Evolutionary conservation across 2,113 vertebrate species (phyloP).

Genomic region (Fregata magnificens): DNA sequence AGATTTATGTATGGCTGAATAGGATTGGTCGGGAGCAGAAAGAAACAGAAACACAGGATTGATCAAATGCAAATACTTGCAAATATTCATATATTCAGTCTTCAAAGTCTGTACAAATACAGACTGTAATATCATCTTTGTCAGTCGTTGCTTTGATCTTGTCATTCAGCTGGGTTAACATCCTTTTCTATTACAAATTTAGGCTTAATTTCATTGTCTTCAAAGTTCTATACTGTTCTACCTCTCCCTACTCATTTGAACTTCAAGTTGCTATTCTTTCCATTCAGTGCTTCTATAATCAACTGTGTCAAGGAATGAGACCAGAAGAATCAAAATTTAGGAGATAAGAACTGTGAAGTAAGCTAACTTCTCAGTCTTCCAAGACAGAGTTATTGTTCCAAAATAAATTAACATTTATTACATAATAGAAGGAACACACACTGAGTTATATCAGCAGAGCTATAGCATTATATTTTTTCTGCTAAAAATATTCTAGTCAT

Average conservation of each 20-base stretch:
- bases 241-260: slow-evolving; percentile 34
- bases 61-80: slow-evolving; percentile 63
- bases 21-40: slow-evolving; percentile 32
- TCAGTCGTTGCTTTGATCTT: slow-evolving; percentile 60
- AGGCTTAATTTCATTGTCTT: slow-evolving; percentile 59
- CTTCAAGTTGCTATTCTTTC: slow-evolving; percentile 6
- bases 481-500: neutral
- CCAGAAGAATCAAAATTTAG: slow-evolving; percentile 1
- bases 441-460: neutral
- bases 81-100: slow-evolving; percentile 63
- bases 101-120: slow-evolving; percentile 60
- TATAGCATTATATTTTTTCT: neutral
- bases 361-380: slow-evolving; percentile 1
- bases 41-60: neutral
- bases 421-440: neutral
- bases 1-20: neutral
- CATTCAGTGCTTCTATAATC: slow-evolving; percentile 25
- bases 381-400: slow-evolving; percentile 7
- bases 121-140: slow-evolving; percentile 46
- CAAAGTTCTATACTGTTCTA: slow-evolving; percentile 32
- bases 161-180: slow-evolving; percentile 53
- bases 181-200: slow-evolving; percentile 59
- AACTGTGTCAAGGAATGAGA: neutral
- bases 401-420: neutral
- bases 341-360: neutral